Base-by-base conservation (phyloP, 1,140 invertebrate genomes). In the Lepidotrigona ventralis region DNA sequence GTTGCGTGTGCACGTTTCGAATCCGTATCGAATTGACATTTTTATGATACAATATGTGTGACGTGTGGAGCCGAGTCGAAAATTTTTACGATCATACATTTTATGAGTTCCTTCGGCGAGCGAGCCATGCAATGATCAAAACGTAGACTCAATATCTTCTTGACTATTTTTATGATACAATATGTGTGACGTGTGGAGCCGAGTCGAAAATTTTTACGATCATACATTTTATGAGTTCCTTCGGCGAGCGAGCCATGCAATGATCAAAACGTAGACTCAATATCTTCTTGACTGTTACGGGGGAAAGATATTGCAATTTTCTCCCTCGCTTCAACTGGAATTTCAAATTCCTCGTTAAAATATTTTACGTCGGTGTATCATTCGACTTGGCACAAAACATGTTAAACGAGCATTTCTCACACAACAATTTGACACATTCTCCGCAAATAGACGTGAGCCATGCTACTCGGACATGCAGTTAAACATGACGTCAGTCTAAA, bases 401-500 rank as follows among this genome's bases (percentile, higher is more conserved):
- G 54, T 58, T n/a, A n/a, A 58, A 60, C 15, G 2, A 64, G n/a
- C 14, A 14, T 64, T 77, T 68, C 29, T 29, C 39, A n/a, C 29
- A 19, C 39, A 78, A 68, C 51, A 33, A 78, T 54, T 66, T 78
- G 14, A 39, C 21, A 14, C 21, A 8, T 74, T 58, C 26, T 12
- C 54, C 2, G 14, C 8, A 19, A 33, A 29, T 33, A 33, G 53
- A 54, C 6, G 26, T 17, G 26, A 53, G 39, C 39, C 29, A 26
- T n/a, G 19, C 39, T 5, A 15, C 1, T 9, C 23, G 56, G n/a
- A 23, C 17, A 53, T 60, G 2, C 66, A 58, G 70, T 58, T 79
- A 70, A 71, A 70, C 66, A 64, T 70, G 78, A 80, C 39, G 56
- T 72, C 69, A 73, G 29, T 21, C 9, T n/a, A n/a, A n/a, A n/a